These are phyloP conservation scores for Strix aluco DNA, from an alignment of 2,113 vertebrate species.

Conservation along the genomic window DNA sequence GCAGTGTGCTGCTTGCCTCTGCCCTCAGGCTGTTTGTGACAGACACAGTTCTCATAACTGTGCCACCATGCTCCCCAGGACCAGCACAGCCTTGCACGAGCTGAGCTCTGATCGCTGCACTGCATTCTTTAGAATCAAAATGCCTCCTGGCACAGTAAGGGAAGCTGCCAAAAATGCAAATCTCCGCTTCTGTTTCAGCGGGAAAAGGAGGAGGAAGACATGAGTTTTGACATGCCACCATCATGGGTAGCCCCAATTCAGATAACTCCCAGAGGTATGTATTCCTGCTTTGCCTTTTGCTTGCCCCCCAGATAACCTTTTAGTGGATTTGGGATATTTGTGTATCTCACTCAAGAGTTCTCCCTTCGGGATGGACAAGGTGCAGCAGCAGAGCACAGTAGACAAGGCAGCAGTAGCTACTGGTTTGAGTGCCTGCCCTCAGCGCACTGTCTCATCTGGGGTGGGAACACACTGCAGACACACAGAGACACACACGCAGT, in stretches of 20 bases:
- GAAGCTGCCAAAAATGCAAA: not conserved
- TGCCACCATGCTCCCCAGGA: not conserved
- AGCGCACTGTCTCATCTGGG: not conserved
- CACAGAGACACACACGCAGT: not conserved
- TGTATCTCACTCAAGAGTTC: not conserved
- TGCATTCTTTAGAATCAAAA: not conserved
- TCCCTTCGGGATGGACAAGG: not conserved
- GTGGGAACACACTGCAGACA: not conserved
- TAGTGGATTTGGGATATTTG: not conserved
- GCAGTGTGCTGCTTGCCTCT: not conserved
- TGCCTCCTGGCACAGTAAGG: not conserved
- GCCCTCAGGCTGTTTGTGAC: not conserved
- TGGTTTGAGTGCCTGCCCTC: not conserved
- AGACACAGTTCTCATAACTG: not conserved
- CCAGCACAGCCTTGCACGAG: accelerated
- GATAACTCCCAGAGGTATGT: constrained; percentile 79
- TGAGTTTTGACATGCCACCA: constrained; percentile 80
- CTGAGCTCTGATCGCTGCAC: not conserved
- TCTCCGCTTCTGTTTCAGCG: constrained; percentile 46
- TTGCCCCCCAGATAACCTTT: not conserved
- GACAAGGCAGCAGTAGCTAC: not conserved
- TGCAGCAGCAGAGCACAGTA: not conserved
- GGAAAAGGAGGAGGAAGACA: constrained; percentile 58
- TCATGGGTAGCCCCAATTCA: constrained; percentile 83
- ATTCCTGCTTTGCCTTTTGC: not conserved